A percentile compares a stretch with the other conserved stretches of the same genome.
Conservation (phyloP, 37 sponge, comb jelly and placozoan species). For the Beroe ovata region DNA sequence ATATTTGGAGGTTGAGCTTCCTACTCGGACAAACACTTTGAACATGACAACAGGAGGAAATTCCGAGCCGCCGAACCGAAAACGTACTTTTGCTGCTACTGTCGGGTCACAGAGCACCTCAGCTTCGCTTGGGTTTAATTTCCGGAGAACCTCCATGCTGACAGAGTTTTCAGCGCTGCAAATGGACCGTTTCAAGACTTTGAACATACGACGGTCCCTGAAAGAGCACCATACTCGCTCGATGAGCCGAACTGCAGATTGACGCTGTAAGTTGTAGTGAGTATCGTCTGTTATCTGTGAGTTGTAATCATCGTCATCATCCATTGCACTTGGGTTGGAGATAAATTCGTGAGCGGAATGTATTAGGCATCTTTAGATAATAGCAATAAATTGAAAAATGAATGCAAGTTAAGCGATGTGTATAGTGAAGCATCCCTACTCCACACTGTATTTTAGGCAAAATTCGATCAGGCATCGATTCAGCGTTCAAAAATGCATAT, state of each 20-base stretch:
- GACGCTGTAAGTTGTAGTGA: constrained; percentile 23
- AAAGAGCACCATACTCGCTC: constrained; percentile 82
- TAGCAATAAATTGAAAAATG: no score
- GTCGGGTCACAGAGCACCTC: constrained; percentile 86
- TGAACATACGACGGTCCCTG: constrained; percentile 78
- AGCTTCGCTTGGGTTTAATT: constrained; percentile 82
- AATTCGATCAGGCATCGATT: no score
- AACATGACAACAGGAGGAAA: constrained; percentile 92
- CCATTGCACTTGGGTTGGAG: neutral
- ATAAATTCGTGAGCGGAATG: no score
- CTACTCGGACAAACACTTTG: constrained; percentile 78
- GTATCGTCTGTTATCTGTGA: constrained; percentile 60
- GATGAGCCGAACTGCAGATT: constrained; percentile 68
- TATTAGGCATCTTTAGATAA: no score
- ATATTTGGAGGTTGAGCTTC: constrained; percentile 73
- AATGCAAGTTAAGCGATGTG: neutral
- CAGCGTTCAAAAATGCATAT: no score
- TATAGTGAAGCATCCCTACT: no score
- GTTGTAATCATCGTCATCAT: constrained; percentile 62
- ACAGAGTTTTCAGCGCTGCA: constrained; percentile 90
- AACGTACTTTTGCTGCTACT: constrained; percentile 81
- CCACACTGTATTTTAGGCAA: no score
- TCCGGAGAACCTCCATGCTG: constrained; percentile 80
- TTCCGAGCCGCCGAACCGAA: constrained; percentile 85
- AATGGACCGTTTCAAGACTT: constrained; percentile 79